phyloP scores from a whole-genome alignment of 2,797 vertebrate species.

The Mus spretus region DNA sequence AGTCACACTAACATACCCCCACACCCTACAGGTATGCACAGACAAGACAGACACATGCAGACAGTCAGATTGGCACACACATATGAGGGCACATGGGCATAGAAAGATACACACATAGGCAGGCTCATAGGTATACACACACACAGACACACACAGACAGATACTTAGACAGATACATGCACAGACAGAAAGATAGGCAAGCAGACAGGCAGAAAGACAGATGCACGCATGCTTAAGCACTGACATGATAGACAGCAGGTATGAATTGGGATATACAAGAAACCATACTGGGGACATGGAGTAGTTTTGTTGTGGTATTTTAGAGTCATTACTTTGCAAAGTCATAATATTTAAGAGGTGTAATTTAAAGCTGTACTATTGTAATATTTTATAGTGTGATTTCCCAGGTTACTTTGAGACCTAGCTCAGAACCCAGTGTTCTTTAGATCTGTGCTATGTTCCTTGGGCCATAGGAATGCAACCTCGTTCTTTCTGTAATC shows the following conservation, averaged over 20 bases:
- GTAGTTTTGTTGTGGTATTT: slow-evolving; percentile 15
- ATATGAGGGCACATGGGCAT: neutral
- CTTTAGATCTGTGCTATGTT: neutral
- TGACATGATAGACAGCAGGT: neutral
- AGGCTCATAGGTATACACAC: neutral
- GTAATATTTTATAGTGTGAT: neutral
- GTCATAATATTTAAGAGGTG: neutral
- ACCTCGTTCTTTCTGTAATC: neutral
- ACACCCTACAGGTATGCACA: neutral
- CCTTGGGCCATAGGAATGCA: neutral
- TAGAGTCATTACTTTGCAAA: neutral
- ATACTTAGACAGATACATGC: neutral
- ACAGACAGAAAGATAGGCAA: neutral
- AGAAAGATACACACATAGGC: neutral
- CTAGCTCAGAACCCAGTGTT: neutral
- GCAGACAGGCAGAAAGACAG: neutral
- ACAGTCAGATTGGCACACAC: neutral
- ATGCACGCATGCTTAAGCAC: fast-evolving
- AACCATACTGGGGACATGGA: neutral
- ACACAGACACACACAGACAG: neutral
- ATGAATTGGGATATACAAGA: neutral
- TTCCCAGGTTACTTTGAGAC: neutral
- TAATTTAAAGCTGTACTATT: neutral
- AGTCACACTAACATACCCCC: neutral
- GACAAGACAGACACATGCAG: neutral